These are phyloP conservation scores for Harpagoxenus sublaevis DNA, from an alignment of 2,888 invertebrate genomes.

Conservation along the genomic window DNA sequence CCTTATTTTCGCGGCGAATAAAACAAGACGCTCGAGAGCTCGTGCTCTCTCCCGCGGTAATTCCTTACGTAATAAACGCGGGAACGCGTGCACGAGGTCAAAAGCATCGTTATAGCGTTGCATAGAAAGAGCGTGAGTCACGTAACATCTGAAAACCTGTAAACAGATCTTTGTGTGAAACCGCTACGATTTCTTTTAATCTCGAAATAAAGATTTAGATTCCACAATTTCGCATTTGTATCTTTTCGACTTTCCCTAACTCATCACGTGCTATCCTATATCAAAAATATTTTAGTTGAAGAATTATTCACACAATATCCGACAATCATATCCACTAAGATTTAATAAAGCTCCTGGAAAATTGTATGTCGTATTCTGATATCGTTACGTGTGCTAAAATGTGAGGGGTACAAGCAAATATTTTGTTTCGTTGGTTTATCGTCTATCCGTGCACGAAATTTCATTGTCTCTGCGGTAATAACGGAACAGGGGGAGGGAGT, in stretches of 20 bases:
- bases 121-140: constrained; percentile 54
- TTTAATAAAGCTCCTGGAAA: not conserved
- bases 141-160: constrained; percentile 28
- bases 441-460: constrained; percentile 23
- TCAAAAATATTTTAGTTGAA: not conserved
- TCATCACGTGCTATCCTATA: not conserved
- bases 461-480: constrained; percentile 41
- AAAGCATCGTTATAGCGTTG: constrained; percentile 57
- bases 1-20: constrained; percentile 61
- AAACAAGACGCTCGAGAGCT: constrained; percentile 44
- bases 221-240: not conserved
- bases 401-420: not conserved
- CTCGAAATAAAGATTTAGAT: not conserved
- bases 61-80: constrained; percentile 74
- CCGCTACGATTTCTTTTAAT: not conserved
- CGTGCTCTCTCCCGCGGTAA: constrained; percentile 45
- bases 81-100: constrained; percentile 70
- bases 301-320: not conserved
- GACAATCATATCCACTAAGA: not conserved
- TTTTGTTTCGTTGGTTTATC: constrained; percentile 21
- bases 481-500: not conserved
- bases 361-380: not conserved
- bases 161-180: constrained; percentile 23
- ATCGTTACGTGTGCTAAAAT: not conserved
- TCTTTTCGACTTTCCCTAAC: too few species aligned